Evolutionary conservation across 2,888 invertebrate genomes (phyloP), one percentile per base, ranked within the genome.

Genomic region (Heliothis peltigera): DNA sequence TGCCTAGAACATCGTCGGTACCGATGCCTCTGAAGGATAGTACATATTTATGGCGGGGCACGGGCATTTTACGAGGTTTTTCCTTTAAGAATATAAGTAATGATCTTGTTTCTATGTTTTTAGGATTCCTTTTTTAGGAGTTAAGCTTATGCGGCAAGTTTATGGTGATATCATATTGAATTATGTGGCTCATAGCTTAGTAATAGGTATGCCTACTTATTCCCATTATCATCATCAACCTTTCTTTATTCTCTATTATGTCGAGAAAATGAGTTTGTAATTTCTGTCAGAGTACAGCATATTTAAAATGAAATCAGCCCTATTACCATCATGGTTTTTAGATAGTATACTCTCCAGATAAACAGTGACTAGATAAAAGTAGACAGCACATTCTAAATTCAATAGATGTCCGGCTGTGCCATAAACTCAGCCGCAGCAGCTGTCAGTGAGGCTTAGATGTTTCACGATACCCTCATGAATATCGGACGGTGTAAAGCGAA

Each of bases 1-100:
- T 77, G 81, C 70, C 69, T 60, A 39, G 61, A 70, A 63, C 68
- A 69, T 44, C 61, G 49, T 39, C 39, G n/a, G 44, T 69, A 52
- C 62, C n/a, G 19, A 46, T 49, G 58, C 62, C 64, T 62, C 49
- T 51, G 52, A 52, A 43, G 51, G 56, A 43, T 43, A 52, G 51
- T 48, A 22, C 54, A 42, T 58, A 74, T 68, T 78, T 62, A 75
- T 69, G 64, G 49, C 32, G 35, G 19, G 64, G 59, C 64, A 69
- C n/a, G 53, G 21, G 15, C 39, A 1, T 46, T 70, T 63, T 71
- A 63, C 60, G 75, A 65, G 46, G 42, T 54, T 70, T 55, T 47
- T 32, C 42, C 18, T 57, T 52, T 75, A 44, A 51, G 35, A n/a
- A 73, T 53, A 54, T 60, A 72, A 39, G 15, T 60, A 43, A 77